These are phyloP conservation scores for Cariama cristata DNA, from an alignment of 2,113 vertebrate genomes.

Conservation along the genomic window DNA sequence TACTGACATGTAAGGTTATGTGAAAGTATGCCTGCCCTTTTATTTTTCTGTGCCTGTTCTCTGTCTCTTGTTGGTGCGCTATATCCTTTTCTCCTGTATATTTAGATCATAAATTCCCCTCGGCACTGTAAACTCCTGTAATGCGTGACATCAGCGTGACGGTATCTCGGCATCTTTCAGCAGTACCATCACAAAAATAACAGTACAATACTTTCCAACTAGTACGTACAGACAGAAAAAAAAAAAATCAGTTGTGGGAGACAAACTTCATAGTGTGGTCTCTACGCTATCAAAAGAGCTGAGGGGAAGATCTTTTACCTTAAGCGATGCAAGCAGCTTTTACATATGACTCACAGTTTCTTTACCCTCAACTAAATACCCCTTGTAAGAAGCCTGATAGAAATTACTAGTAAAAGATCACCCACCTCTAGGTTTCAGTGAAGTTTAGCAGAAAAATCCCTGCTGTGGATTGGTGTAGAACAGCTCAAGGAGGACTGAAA, in stretches of 20 bases:
- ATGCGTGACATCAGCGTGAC: fast-evolving
- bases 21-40: neutral
- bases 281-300: neutral
- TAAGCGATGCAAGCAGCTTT: neutral
- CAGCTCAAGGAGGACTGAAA: neutral
- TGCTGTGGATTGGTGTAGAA: neutral
- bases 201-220: neutral
- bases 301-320: neutral
- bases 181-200: neutral
- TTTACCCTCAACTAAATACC: neutral
- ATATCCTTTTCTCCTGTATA: neutral
- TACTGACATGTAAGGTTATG: neutral
- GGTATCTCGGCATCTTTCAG: neutral
- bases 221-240: neutral
- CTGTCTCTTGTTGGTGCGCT: neutral
- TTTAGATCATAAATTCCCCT: neutral
- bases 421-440: neutral
- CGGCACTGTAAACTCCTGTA: fast-evolving
- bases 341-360: neutral
- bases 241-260: neutral
- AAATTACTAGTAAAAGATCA: neutral
- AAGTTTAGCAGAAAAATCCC: neutral
- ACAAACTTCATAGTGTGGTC: neutral
- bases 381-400: neutral
- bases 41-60: neutral